Conservation (phyloP, 2,113 vertebrate species). For the Dasypus novemcinctus region DNA sequence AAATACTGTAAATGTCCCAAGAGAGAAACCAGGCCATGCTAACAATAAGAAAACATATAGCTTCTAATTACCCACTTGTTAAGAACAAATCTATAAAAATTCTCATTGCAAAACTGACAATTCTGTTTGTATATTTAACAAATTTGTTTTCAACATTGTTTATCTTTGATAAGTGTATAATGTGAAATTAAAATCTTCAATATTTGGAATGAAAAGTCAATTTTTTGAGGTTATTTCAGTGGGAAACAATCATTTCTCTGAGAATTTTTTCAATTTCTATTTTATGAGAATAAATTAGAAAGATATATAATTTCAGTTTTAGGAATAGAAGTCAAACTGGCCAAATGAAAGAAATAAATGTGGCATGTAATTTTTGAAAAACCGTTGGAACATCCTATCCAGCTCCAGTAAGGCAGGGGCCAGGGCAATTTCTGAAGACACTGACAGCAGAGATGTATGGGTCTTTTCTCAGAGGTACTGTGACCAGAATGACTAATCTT, state of each 20-base stretch:
- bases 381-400: not conserved
- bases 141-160: not conserved
- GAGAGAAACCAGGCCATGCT: not conserved
- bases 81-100: not conserved
- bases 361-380: not conserved
- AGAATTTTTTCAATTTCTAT: not conserved
- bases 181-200: not conserved
- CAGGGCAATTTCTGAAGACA: not conserved
- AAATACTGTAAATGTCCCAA: not conserved
- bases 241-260: not conserved
- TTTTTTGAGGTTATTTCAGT: not conserved
- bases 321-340: not conserved
- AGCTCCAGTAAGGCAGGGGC: not conserved
- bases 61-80: not conserved
- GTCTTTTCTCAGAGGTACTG: not conserved
- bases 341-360: not conserved
- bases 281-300: not conserved
- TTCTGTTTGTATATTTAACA: not conserved
- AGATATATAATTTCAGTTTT: not conserved
- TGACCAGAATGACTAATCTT: not conserved
- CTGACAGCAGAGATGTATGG: not conserved
- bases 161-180: not conserved
- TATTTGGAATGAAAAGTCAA: not conserved
- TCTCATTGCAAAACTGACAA: not conserved
- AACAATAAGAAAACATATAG: not conserved